Conservation (phyloP, 2,113 vertebrate genomes). For the Misgurnus mizolepis region DNA sequence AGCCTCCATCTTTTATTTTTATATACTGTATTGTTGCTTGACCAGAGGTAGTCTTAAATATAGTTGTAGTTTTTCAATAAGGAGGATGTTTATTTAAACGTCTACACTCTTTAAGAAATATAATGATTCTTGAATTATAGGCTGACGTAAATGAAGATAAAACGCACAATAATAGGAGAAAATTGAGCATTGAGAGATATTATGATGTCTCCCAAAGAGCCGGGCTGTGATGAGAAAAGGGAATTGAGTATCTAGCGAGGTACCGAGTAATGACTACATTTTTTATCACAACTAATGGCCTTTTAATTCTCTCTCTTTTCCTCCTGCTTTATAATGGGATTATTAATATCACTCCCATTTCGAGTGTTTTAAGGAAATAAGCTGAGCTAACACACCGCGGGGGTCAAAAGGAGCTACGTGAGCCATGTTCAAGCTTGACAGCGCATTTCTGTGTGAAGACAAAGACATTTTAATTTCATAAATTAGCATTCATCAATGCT, state of each 20-base stretch:
- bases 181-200: conserved; percentile 41
- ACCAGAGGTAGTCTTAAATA: conserved; percentile 1
- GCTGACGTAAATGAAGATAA: conserved; percentile 35
- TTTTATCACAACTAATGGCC: conserved; percentile 60
- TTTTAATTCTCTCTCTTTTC: conserved; percentile 57
- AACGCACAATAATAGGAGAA: conserved; percentile 38
- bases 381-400: conserved; percentile 5
- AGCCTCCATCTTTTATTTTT: background rate
- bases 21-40: conserved; percentile 14
- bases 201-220: conserved; percentile 37
- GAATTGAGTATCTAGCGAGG: conserved; percentile 39
- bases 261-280: conserved; percentile 51
- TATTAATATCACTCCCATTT: conserved; percentile 59
- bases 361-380: conserved; percentile 37
- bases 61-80: background rate
- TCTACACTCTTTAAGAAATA: conserved; percentile 20
- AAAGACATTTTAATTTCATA: conserved; percentile 44
- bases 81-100: conserved; percentile 28
- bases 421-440: conserved; percentile 27
- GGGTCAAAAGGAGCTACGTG: conserved; percentile 41
- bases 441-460: conserved; percentile 7
- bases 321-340: conserved; percentile 57
- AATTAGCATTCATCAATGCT: conserved; percentile 36
- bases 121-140: conserved; percentile 36
- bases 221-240: conserved; percentile 34